phyloP scores from a whole-genome alignment of 2,888 invertebrate genomes.

The Phengaris alcon region DNA sequence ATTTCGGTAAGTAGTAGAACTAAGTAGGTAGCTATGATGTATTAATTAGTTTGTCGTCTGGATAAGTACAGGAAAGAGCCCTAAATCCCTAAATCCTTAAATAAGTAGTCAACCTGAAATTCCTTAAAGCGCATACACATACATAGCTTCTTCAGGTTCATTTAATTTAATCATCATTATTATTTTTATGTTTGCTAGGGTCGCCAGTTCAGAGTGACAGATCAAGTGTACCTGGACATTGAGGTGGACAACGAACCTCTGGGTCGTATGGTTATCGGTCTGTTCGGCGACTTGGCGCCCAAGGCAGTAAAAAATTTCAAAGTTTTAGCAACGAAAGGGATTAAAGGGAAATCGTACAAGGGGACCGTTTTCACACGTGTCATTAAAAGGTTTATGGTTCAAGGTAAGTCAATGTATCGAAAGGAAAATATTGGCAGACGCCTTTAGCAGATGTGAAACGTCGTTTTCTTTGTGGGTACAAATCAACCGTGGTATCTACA shows the following conservation, averaged over 20 bases:
- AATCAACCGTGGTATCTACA: no score
- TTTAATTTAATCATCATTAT: no score
- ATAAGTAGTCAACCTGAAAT: no score
- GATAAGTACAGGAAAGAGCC: no score
- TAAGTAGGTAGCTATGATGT: not conserved
- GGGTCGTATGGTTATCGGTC: slow-evolving; percentile 90
- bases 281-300: slow-evolving; percentile 93
- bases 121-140: no score
- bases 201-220: slow-evolving; percentile 84
- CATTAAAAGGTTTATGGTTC: slow-evolving; percentile 93
- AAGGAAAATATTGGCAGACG: no score
- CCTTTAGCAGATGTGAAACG: no score
- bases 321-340: slow-evolving; percentile 86
- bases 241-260: slow-evolving; percentile 84
- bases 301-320: slow-evolving; percentile 93
- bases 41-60: no score
- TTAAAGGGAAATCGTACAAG: slow-evolving; percentile 87
- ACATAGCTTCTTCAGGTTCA: no score
- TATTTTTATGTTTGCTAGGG: slow-evolving; percentile 64
- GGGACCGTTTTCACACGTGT: slow-evolving; percentile 91
- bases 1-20: not conserved
- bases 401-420: slow-evolving; percentile 81
- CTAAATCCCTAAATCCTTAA: no score
- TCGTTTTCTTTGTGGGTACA: no score
- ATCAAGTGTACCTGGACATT: slow-evolving; percentile 90